These are phyloP conservation scores for Masnerella sp. DNA, from an alignment of 2,888 invertebrate species.

Conservation along the genomic window DNA sequence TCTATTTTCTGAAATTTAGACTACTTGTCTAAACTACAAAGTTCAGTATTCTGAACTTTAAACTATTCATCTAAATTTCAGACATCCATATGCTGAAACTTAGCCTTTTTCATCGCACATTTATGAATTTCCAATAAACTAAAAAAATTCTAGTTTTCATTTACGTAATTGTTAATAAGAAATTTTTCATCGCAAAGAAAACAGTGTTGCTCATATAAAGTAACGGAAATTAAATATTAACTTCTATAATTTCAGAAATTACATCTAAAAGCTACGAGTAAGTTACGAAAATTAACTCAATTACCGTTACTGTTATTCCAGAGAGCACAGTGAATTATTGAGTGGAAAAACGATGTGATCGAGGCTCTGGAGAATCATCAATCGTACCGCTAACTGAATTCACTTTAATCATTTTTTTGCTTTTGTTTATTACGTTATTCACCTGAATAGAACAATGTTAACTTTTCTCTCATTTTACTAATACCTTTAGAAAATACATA, in stretches of 20 bases:
- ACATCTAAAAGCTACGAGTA: constrained; percentile 10
- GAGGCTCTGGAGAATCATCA: constrained; percentile 6
- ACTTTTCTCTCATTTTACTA: no score
- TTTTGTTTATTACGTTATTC: not conserved
- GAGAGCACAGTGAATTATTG: constrained; percentile 26
- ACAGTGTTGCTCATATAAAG: not conserved
- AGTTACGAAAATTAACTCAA: constrained; percentile 25
- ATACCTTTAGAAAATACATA: no score
- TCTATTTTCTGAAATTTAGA: no score
- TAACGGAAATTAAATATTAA: constrained; percentile 5
- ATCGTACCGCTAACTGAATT: constrained; percentile 23
- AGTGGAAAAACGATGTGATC: constrained; percentile 21
- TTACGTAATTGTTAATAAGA: no score
- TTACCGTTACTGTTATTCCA: constrained; percentile 14
- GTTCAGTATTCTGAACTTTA: no score
- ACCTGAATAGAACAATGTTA: no score
- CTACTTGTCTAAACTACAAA: no score
- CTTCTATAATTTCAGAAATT: constrained; percentile 8
- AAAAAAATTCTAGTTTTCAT: no score
- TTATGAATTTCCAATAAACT: no score
- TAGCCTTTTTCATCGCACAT: no score
- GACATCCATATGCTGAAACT: no score
- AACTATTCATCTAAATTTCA: no score
- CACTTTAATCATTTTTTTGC: constrained; percentile 1
- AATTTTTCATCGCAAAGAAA: not conserved